Evolutionary conservation across 1,140 invertebrate genomes (phyloP).

Genomic region (Drosophila lowei): DNA sequence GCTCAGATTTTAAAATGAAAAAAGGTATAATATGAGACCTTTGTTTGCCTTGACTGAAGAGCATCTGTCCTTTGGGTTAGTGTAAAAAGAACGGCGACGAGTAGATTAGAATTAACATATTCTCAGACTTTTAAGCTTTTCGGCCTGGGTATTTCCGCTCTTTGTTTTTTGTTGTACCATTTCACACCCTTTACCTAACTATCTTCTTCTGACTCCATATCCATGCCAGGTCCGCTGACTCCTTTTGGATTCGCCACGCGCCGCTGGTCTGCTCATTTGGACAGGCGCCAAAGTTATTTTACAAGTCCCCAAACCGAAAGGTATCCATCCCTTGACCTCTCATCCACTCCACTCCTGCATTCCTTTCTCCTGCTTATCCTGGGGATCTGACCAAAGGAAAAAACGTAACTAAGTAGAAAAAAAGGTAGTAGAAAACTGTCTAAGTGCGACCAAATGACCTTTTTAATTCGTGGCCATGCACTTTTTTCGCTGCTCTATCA

Average conservation of each 20-base stretch:
- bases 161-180: background rate
- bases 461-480: slow-evolving; percentile 80
- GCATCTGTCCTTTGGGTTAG: background rate
- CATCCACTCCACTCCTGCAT: background rate
- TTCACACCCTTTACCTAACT: background rate
- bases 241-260: slow-evolving; percentile 60
- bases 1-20: too few relatives aligned
- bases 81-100: too few relatives aligned
- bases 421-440: slow-evolving; percentile 30
- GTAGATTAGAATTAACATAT: slow-evolving; percentile 7
- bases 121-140: slow-evolving; percentile 1
- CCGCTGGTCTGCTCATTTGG: slow-evolving; percentile 72
- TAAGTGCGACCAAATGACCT: slow-evolving; percentile 77
- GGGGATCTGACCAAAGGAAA: background rate
- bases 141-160: background rate
- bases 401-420: background rate
- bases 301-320: slow-evolving; percentile 23
- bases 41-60: background rate
- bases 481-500: slow-evolving; percentile 37
- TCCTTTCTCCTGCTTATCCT: background rate
- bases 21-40: too few relatives aligned
- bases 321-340: background rate
- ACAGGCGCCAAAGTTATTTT: slow-evolving; percentile 67
- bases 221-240: background rate
- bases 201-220: background rate